These are phyloP conservation scores for Anoplolepis gracilipes DNA, from an alignment of 1,140 invertebrate genomes.

Conservation along the genomic window DNA sequence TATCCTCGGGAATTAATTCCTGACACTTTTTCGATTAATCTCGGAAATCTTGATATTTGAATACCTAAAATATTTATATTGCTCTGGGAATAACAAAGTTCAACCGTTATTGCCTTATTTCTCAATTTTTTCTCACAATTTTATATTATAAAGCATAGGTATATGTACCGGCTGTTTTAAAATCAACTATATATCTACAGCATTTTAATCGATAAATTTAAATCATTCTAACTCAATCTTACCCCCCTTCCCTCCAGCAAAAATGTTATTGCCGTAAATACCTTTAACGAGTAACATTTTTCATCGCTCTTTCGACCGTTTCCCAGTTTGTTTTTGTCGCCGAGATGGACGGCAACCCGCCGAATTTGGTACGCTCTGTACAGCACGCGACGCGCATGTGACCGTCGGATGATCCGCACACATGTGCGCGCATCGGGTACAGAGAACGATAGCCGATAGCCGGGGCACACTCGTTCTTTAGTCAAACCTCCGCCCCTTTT, in stretches of 20 bases:
- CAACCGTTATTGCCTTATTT: background rate
- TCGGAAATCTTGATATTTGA: background rate
- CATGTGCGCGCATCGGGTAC: slow-evolving; percentile 23
- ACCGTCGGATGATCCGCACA: slow-evolving; percentile 15
- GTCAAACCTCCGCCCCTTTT: slow-evolving; percentile 86
- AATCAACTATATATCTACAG: background rate
- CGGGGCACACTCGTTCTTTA: slow-evolving; percentile 85
- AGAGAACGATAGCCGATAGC: slow-evolving; percentile 79
- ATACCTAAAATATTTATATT: background rate
- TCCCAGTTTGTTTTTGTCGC: background rate
- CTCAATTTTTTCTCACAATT: background rate
- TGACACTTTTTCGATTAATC: background rate
- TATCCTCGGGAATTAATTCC: background rate
- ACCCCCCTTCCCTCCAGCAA: no score
- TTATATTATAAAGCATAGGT: background rate
- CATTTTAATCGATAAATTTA: background rate
- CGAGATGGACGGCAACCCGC: background rate
- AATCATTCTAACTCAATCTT: background rate
- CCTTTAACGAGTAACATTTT: background rate
- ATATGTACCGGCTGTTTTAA: background rate
- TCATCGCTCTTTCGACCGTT: background rate
- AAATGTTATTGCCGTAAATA: background rate
- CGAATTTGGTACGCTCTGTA: slow-evolving; percentile 27
- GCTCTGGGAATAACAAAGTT: background rate
- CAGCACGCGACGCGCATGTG: slow-evolving; percentile 25